phyloP scores from a whole-genome alignment of 1,140 invertebrate genomes.

The Lasaia peninsularis region DNA sequence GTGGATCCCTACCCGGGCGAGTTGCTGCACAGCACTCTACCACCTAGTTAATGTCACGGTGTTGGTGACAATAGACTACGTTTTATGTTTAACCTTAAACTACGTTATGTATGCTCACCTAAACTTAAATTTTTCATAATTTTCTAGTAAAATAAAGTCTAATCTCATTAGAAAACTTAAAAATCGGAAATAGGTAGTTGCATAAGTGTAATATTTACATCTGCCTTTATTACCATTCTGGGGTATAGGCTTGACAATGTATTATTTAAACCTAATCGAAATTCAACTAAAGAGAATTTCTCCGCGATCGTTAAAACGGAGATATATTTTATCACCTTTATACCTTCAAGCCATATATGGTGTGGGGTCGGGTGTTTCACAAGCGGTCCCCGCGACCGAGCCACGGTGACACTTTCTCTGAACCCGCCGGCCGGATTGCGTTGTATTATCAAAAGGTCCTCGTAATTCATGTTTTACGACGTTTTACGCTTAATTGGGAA shows the following conservation, averaged over 20 bases:
- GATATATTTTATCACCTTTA: slow-evolving; percentile 27
- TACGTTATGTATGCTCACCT: no score
- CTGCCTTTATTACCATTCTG: not conserved
- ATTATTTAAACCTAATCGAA: slow-evolving; percentile 1
- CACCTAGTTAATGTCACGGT: no score
- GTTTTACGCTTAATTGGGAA: slow-evolving; percentile 9
- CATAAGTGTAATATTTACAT: no score
- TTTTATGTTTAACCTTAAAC: no score
- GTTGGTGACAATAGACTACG: no score
- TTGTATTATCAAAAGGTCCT: slow-evolving; percentile 38
- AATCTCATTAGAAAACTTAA: no score
- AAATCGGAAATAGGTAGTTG: no score
- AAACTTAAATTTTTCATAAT: no score
- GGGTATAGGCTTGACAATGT: not conserved
- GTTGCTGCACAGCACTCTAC: no score
- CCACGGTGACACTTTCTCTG: slow-evolving; percentile 53
- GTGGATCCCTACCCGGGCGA: no score
- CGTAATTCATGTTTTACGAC: slow-evolving; percentile 1
- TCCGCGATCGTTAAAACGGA: not conserved
- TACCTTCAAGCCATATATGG: slow-evolving; percentile 27
- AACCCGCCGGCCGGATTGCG: slow-evolving; percentile 47
- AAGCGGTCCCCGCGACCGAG: slow-evolving; percentile 46
- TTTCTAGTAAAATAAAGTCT: no score
- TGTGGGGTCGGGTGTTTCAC: slow-evolving; percentile 40
- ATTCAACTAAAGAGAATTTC: not conserved